A percentile compares a stretch with the other conserved stretches of the same genome.
Evolutionary conservation across 2,113 vertebrate species (phyloP).

Genomic region (Saccopteryx leptura): DNA sequence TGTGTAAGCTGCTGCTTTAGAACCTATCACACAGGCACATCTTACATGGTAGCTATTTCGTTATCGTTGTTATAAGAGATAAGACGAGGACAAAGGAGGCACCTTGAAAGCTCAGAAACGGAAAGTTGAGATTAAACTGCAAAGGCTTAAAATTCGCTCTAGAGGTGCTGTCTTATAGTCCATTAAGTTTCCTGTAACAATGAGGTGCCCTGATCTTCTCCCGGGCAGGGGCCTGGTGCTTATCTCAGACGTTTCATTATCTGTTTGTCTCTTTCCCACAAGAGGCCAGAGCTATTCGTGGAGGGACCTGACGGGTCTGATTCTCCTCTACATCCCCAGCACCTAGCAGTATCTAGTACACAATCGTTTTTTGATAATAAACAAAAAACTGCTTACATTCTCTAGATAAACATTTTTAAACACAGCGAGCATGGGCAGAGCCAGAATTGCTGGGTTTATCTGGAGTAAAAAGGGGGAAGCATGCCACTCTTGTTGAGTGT

Average conservation of each 20-base stretch:
- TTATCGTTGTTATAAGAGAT: background rate
- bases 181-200: background rate
- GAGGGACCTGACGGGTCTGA: background rate
- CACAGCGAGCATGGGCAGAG: too few species aligned
- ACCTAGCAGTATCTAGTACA: background rate
- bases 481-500: too few species aligned
- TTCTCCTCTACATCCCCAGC: background rate
- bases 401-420: slow-evolving; percentile 19
- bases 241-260: background rate
- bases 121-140: background rate
- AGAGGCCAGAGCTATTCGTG: background rate
- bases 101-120: background rate
- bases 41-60: background rate
- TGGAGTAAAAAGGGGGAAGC: too few species aligned
- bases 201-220: background rate
- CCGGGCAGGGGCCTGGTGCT: background rate
- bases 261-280: background rate
- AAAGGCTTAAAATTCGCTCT: background rate
- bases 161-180: background rate
- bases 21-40: background rate
- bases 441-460: too few species aligned
- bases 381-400: background rate
- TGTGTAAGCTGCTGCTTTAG: background rate
- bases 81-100: background rate
- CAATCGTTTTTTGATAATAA: background rate